These are phyloP conservation scores for Drosophila kikkawai DNA, from an alignment of 1,140 invertebrate species.

Conservation along the genomic window DNA sequence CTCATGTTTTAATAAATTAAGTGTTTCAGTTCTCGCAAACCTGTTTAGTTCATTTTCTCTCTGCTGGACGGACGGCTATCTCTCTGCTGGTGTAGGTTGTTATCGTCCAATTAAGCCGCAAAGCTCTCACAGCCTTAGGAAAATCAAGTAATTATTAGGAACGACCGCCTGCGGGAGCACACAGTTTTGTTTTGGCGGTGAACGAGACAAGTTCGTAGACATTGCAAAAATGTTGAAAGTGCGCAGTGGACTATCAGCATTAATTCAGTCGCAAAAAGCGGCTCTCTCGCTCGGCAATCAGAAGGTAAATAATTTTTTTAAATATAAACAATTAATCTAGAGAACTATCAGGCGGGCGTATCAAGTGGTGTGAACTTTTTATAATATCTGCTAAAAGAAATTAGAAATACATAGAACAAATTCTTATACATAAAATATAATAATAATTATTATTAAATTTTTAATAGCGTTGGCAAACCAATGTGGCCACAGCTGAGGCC, in stretches of 20 bases:
- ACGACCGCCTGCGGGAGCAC: neutral
- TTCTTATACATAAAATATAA: neutral
- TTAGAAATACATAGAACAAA: neutral
- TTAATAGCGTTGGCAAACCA: conserved; percentile 58
- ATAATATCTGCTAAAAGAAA: neutral
- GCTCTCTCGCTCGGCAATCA: conserved; percentile 13
- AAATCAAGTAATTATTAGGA: conserved; percentile 14
- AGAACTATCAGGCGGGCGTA: neutral
- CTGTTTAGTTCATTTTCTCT: conserved; percentile 12
- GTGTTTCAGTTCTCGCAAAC: conserved; percentile 18
- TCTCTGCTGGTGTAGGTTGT: conserved; percentile 8
- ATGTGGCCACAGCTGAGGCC: conserved; percentile 25
- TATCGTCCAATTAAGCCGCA: conserved; percentile 14
- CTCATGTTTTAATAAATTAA: neutral
- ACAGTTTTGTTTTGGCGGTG: conserved; percentile 30
- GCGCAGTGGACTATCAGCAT: conserved; percentile 24
- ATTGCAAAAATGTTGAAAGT: conserved; percentile 55
- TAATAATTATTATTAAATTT: neutral
- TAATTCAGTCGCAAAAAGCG: conserved; percentile 40
- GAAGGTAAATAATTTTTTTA: conserved; percentile 5
- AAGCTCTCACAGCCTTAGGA: conserved; percentile 25
- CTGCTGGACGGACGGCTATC: conserved; percentile 1
- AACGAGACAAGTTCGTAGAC: conserved; percentile 12
- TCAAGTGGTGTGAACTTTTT: neutral
- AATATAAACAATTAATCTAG: conserved; percentile 19